Conservation (phyloP, 2,888 invertebrate genomes). For the Standfussiana lucernea region DNA sequence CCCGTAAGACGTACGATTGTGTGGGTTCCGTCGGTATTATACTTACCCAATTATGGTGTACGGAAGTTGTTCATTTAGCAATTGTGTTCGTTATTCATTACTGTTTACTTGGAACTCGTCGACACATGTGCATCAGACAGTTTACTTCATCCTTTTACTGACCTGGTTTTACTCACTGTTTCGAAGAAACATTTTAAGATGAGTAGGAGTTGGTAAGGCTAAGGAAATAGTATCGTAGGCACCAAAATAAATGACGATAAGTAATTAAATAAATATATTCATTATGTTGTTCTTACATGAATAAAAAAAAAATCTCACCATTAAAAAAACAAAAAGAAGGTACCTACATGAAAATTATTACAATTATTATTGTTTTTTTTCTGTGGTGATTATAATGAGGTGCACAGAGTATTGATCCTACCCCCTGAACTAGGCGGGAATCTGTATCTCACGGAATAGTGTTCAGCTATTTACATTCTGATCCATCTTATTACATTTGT, state of each 20-base stretch:
- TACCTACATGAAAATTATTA: no score
- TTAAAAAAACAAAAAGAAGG: no score
- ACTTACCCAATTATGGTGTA: slow-evolving; percentile 73
- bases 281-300: no score
- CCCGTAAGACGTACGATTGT: slow-evolving; percentile 19
- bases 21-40: slow-evolving; percentile 47
- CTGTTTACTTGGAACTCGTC: slow-evolving; percentile 67
- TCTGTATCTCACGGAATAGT: no score
- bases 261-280: not conserved
- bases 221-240: not conserved
- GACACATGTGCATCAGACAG: slow-evolving; percentile 22
- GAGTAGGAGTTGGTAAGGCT: not conserved
- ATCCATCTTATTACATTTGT: no score
- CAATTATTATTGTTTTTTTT: no score
- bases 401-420: no score
- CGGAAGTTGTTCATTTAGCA: slow-evolving; percentile 83
- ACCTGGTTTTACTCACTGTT: slow-evolving; percentile 25
- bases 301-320: no score
- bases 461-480: no score
- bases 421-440: no score
- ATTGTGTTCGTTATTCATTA: slow-evolving; percentile 72
- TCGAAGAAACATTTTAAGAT: not conserved
- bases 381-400: no score
- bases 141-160: slow-evolving; percentile 35
- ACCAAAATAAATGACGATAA: not conserved